Conservation (phyloP, 2,888 invertebrate species). For the Hermodice carunculata region DNA sequence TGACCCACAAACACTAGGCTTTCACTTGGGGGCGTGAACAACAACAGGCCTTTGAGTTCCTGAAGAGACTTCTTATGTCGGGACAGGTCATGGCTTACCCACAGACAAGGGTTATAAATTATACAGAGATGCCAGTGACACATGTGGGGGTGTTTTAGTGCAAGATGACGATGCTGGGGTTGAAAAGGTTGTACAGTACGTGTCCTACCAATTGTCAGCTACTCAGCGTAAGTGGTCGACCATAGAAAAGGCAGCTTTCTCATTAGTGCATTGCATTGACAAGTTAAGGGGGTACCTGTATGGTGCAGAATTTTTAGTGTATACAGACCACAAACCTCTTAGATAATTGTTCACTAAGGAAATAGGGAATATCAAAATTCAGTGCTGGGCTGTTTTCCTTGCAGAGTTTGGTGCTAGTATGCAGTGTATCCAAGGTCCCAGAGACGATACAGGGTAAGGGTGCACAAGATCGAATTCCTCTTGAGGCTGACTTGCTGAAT, state of each 20-base stretch:
- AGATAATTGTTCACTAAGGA: neutral
- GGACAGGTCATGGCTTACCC: neutral
- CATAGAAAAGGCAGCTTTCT: slow-evolving; percentile 4
- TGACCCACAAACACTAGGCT: no score
- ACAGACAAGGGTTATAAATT: no score
- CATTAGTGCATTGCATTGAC: neutral
- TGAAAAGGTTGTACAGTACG: neutral
- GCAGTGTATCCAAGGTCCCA: neutral
- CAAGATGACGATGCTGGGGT: neutral
- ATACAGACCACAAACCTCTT: slow-evolving; percentile 2
- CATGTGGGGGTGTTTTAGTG: neutral
- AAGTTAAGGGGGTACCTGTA: slow-evolving; percentile 1
- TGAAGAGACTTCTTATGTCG: neutral
- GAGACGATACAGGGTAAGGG: slow-evolving; percentile 1
- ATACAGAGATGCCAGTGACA: no score
- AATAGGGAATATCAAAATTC: neutral
- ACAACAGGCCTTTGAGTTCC: neutral
- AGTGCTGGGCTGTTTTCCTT: slow-evolving; percentile 4
- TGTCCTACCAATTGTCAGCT: neutral
- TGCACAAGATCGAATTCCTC: neutral
- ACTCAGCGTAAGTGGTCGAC: neutral
- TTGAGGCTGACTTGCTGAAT: no score
- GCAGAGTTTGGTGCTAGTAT: slow-evolving; percentile 4
- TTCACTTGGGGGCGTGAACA: no score
- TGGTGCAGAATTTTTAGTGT: neutral